Base-by-base conservation (phyloP, 2,113 vertebrate species). In the Nibea coibor region DNA sequence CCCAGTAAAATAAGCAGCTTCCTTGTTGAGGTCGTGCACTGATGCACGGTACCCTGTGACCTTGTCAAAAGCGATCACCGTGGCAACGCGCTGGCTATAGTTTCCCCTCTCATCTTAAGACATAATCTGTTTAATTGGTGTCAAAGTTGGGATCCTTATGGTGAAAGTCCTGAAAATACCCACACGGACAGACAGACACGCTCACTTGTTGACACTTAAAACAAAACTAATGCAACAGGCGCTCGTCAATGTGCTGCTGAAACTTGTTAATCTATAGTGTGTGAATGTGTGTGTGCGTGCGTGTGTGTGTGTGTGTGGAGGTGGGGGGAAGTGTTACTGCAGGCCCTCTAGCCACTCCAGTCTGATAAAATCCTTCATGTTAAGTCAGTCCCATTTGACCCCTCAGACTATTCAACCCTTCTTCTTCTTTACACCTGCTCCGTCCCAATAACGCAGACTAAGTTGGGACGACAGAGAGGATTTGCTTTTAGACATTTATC, bases 61-160 rank as follows among this genome's bases (percentile, higher is more conserved):
- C 96, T 94, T 95, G 96, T 97, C 97, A 96, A 90, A 94, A 95
- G 94, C 91, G 95, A 97, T 97, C 96, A 95, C 75, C 1, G 92
- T 88, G 87, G 93, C 95, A 95, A 93, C 94, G 93, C 95, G 94
- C 91, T 39, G 80, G 93, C 95, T 94, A 94, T 90, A 92, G 96
- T 95, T 96, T 95, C 95, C 95, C 35, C 95, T 96, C 96, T 97
- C 94, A 95, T 93, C 83, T 94, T 94, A 95, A 97, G 96, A 97
- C 96, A 95, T 97, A 98, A 98, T 98, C 97, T 98, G 94, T 97
- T 96, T 99, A 98, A 98, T 98, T 98, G 97, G 97, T 97, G 96
- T 98, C 94, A 93, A 69, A 91, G 89, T 91, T 94, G 95, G 93
- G 95, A 95, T 96, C 91, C 95, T 94, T 93, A 93, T 94, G 94